Evolutionary conservation across 1,140 invertebrate genomes (phyloP).

Genomic region (Tachypleus tridentatus): DNA sequence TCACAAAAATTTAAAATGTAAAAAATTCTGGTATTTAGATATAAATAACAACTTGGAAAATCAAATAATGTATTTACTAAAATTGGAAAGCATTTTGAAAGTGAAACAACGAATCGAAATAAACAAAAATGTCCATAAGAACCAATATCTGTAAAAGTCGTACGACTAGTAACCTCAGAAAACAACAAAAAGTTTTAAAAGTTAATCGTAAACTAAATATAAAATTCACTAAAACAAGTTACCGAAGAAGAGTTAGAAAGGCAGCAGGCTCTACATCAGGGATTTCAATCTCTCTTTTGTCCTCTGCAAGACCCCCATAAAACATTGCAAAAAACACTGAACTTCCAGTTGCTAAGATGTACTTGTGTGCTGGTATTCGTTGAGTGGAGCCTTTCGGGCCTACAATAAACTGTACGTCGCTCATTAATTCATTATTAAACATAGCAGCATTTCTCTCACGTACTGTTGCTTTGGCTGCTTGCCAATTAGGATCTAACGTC

Average conservation of each 20-base stretch:
- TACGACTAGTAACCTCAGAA: too few species aligned
- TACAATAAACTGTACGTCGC: slow-evolving; percentile 76
- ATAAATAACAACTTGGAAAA: too few species aligned
- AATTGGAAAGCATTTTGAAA: too few species aligned
- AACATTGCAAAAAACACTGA: slow-evolving; percentile 93
- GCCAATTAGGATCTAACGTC: slow-evolving; percentile 78
- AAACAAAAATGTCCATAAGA: too few species aligned
- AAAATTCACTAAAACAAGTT: slow-evolving; percentile 22
- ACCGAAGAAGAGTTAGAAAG: slow-evolving; percentile 76
- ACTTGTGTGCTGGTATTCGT: slow-evolving; percentile 81
- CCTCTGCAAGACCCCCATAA: slow-evolving; percentile 70
- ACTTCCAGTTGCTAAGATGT: slow-evolving; percentile 79
- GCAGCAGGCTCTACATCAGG: slow-evolving; percentile 85
- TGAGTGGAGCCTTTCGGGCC: slow-evolving; percentile 52
- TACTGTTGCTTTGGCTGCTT: slow-evolving; percentile 69
- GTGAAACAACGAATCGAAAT: too few species aligned
- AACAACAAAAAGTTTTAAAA: too few species aligned
- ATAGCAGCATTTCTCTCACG: slow-evolving; percentile 83
- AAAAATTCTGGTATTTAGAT: too few species aligned
- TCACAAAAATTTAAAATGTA: too few species aligned
- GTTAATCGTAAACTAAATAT: too few species aligned
- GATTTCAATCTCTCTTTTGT: slow-evolving; percentile 63
- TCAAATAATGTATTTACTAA: too few species aligned
- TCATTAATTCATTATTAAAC: slow-evolving; percentile 89
- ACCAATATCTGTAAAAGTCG: too few species aligned